Percentiles rank a stretch among this genome's conserved stretches.
Conservation (phyloP, 2,113 vertebrate genomes). For the Tretioscincus oriximinensis region DNA sequence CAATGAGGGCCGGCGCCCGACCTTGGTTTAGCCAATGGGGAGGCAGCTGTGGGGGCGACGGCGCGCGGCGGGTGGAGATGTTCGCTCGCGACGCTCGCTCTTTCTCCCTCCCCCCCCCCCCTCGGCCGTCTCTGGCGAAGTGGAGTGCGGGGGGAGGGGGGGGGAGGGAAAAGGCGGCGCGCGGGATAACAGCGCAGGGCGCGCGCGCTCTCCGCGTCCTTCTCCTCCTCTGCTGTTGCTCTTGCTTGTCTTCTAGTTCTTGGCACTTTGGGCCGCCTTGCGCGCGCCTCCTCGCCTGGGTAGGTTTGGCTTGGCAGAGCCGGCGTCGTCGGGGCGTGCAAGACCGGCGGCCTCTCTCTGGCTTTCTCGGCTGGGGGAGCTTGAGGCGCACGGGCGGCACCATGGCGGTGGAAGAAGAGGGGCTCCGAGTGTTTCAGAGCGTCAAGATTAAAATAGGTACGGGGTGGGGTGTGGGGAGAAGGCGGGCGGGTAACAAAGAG, state of each 20-base stretch:
- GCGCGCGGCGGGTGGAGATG: constrained; percentile 4
- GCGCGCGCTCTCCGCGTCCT: neutral
- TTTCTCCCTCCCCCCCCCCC: too few species aligned
- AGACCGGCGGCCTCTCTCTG: neutral
- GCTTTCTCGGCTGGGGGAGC: constrained; percentile 11
- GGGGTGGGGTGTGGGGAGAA: constrained; percentile 26
- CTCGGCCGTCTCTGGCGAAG: neutral
- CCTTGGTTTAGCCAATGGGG: constrained; percentile 32
- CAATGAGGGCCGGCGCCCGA: constrained; percentile 30
- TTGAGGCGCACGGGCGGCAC: constrained; percentile 43
- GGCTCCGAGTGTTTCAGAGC: constrained; percentile 94
- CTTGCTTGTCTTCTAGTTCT: neutral
- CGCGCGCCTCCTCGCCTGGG: neutral
- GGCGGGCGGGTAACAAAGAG: neutral
- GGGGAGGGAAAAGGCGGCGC: too few species aligned
- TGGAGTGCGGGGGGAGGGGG: neutral
- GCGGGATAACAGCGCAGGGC: neutral
- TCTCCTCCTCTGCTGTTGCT: neutral
- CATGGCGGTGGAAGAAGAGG: constrained; percentile 97
- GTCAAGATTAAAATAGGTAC: constrained; percentile 97
- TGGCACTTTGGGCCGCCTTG: neutral
- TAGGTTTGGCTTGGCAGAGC: neutral
- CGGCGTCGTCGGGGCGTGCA: neutral
- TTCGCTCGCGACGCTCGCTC: neutral
- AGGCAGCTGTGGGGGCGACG: neutral